phyloP scores from a whole-genome alignment of 2,113 vertebrate species.

The Lonchura striata region DNA sequence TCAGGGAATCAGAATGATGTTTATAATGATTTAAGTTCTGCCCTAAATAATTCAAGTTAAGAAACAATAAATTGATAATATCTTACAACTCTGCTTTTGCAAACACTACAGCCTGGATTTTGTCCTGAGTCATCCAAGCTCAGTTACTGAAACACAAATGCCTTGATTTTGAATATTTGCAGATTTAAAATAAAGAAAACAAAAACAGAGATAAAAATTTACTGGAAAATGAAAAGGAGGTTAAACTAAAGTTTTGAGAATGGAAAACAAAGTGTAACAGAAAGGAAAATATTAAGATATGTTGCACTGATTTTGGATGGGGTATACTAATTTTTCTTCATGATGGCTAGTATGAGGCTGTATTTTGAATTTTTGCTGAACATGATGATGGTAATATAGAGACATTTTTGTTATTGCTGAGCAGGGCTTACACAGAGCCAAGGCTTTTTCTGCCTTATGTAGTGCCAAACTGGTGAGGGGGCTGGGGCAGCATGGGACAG shows the following conservation, averaged over 20 bases:
- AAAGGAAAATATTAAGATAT: background rate
- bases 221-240: background rate
- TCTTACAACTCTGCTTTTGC: background rate
- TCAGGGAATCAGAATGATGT: background rate
- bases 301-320: background rate
- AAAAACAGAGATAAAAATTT: background rate
- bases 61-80: background rate
- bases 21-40: background rate
- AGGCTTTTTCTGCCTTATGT: background rate
- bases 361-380: background rate
- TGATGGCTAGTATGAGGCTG: accelerated
- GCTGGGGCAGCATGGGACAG: background rate
- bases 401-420: background rate
- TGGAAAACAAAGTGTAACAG: background rate
- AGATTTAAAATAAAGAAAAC: background rate
- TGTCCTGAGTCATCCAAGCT: background rate
- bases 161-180: background rate
- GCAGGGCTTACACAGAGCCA: background rate
- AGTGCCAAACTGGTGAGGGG: accelerated
- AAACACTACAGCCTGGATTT: background rate
- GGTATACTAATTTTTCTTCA: background rate
- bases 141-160: background rate
- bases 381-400: background rate
- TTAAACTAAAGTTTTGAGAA: background rate
- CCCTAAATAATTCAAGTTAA: background rate